Evolutionary conservation across 1,140 invertebrate genomes (phyloP), one percentile per base, ranked within the genome.

Genomic region (Thaumetopoea pityocampa): DNA sequence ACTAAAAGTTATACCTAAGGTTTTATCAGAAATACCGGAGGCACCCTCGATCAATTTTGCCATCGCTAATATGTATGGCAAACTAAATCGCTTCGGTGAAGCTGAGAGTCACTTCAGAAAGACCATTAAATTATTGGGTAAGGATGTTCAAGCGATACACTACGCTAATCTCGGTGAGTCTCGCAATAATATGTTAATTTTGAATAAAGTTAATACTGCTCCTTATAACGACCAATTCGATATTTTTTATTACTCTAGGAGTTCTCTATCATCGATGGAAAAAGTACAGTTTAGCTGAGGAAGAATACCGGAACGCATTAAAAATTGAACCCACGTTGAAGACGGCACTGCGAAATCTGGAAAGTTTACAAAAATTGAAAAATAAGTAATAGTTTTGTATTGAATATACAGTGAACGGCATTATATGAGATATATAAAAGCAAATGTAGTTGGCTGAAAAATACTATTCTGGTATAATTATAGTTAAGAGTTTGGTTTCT

Each of bases 211-310:
- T n/a, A n/a, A n/a, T n/a, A n/a, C n/a, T n/a, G n/a, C n/a, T n/a
- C n/a, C n/a, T n/a, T n/a, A n/a, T n/a, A n/a, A n/a, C n/a, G n/a
- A n/a, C n/a, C n/a, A n/a, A 6, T 30, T 38, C 17, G 23, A 16
- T 20, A 9, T 18, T 14, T 38, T 11, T 16, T 19, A 57, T 49
- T 53, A 59, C 88, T 88, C 22, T 64, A 94, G 94, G 95, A 47
- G 96, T 98, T 14, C 85, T 98, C 1, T 98, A 98, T 85, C 96
- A 98, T 83, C 90, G 95, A 19, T 98, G 95, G 96, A 92, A 93
- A 33, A 95, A 93, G 85, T 87, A 89, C 48, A 76, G 90, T 0
- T 73, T 89, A 48, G 96, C 96, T 2, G 88, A 91, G 66, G 64
- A 87, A 36, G 89, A 91, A 74, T 98, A 98, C 66, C 84, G 85